phyloP scores from a whole-genome alignment of 2,113 vertebrate genomes.

The Orthonyx spaldingii region DNA sequence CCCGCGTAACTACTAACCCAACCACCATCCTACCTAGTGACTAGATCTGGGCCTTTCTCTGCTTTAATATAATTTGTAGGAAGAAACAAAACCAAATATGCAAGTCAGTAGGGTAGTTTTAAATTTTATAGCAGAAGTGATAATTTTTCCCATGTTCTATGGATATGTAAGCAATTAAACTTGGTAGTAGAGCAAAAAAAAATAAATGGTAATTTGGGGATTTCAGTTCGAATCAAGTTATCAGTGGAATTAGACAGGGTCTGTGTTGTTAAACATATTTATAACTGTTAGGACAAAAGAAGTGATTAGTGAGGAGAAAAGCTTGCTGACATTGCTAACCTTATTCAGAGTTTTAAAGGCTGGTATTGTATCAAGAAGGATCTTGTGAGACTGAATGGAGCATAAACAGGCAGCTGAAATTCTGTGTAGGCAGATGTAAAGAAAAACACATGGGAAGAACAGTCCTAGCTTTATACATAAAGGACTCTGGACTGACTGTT shows the following conservation, averaged over 20 bases:
- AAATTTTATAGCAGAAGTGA: not conserved
- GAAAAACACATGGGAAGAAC: not conserved
- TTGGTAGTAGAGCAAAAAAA: not conserved
- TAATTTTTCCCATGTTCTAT: not conserved
- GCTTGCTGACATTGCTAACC: not conserved
- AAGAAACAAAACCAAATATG: not conserved
- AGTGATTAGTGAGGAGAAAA: not conserved
- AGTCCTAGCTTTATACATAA: not conserved
- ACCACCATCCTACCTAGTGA: not conserved
- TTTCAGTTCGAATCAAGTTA: not conserved
- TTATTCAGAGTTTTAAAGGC: not conserved
- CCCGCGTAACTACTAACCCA: not conserved
- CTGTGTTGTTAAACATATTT: not conserved
- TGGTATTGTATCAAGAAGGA: not conserved
- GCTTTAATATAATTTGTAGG: not conserved
- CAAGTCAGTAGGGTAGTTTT: not conserved
- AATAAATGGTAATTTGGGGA: not conserved
- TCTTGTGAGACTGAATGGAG: not conserved
- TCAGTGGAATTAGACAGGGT: not conserved
- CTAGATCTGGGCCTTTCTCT: not conserved
- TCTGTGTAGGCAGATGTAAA: not conserved
- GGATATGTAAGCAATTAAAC: not conserved
- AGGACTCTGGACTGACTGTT: not conserved
- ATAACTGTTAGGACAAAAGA: not conserved
- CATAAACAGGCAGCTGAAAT: not conserved